Conservation (phyloP, 2,888 invertebrate species). For the Timema podura region DNA sequence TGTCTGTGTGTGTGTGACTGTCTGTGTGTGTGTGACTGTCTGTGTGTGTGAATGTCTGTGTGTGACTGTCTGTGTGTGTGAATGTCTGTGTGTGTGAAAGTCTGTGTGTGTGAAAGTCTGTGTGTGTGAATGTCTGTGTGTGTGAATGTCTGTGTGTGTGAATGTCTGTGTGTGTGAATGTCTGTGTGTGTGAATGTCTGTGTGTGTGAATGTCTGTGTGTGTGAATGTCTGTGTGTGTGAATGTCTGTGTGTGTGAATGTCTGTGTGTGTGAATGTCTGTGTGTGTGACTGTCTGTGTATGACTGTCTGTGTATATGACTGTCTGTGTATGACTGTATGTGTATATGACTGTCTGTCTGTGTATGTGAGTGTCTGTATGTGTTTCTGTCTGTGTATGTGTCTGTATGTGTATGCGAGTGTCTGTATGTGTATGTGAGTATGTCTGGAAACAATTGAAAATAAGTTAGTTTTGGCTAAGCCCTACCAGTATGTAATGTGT, state of each 20-base stretch:
- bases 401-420: not conserved
- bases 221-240: not conserved
- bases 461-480: too few relatives aligned
- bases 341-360: conserved; percentile 5
- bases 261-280: not conserved
- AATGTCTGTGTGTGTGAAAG: not conserved
- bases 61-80: not conserved
- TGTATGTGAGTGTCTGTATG: conserved; percentile 1
- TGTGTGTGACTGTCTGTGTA: not conserved
- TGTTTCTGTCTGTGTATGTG: conserved; percentile 10
- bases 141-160: not conserved
- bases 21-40: not conserved
- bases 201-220: not conserved
- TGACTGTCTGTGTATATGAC: conserved; percentile 9
- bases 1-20: not conserved
- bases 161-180: not conserved
- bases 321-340: not conserved
- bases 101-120: not conserved
- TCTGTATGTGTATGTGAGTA: not conserved
- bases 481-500: too few relatives aligned
- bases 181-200: not conserved
- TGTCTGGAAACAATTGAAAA: not conserved
- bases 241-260: not conserved
- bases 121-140: conserved; percentile 1
- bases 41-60: not conserved